Base-by-base conservation (phyloP, 2,797 vertebrate species). In the Hylomyscus alleni region DNA sequence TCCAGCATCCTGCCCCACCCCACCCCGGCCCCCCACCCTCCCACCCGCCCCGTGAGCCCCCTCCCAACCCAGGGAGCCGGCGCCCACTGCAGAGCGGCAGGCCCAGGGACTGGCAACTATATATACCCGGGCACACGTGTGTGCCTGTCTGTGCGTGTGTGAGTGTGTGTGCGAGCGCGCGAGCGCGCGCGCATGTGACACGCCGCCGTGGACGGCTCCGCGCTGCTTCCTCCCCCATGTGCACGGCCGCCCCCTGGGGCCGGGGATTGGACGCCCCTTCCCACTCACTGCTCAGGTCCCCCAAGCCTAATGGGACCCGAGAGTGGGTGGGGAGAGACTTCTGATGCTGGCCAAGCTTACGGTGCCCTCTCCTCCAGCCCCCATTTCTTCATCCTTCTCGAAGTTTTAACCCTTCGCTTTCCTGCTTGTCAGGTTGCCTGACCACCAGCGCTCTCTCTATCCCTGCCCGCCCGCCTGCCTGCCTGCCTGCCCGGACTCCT, bases 121-220 rank as follows among this genome's bases (percentile, higher is more conserved):
- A 98, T 98, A 98, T 98, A 98, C 97, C 96, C 98, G 0, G 95
- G 96, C 96, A 97, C 97, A 97, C 97, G 97, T 98, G 98, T 98
- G 90, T 97, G 95, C 89, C 90, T 97, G 93, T 89, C 37, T 97
- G 94, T 96, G 54, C 91, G 96, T 96, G 96, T 95, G 97, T 98
- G 97, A 97, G 83, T 97, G 95, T 85, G 83, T 97, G 89, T 93
- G 31, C 94, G 91, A 13, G 90, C 22, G 90, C 54, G 90, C 90
- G 91, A 37, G 95, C 20, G 94, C 91, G 94, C 96, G 96, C 93
- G 96, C 97, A 97, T 98, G 97, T 98, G 97, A 98, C 97, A 98
- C 50, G 22, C 94, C n/a, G 97, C 93, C 83, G 83, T 69, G 89
- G 97, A 96, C 82, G 0, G 87, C 97, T 94, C 96, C 0, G 88